A percentile compares a stretch with the other conserved stretches of the same genome.
phyloP scores from a whole-genome alignment of 2,888 invertebrate species.

The Dorcus hopei region DNA sequence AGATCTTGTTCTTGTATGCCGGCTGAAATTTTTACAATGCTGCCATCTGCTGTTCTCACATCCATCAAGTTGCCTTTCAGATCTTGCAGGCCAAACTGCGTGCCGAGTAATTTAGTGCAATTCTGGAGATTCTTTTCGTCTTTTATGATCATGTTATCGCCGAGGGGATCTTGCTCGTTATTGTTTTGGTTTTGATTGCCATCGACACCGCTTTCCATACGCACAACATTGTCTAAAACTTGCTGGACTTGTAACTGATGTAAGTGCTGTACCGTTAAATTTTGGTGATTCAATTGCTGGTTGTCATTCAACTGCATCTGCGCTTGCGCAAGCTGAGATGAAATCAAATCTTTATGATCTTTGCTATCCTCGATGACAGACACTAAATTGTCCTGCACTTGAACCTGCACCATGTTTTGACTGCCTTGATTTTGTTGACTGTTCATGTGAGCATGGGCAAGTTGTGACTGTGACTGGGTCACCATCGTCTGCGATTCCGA shows the following conservation, averaged over 20 bases:
- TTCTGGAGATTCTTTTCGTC: constrained; percentile 59
- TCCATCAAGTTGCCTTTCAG: constrained; percentile 58
- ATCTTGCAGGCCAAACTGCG: constrained; percentile 46
- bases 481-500: constrained; percentile 28
- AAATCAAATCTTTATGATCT: constrained; percentile 44
- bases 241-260: constrained; percentile 58
- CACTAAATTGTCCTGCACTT: constrained; percentile 49
- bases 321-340: constrained; percentile 40
- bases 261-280: constrained; percentile 43
- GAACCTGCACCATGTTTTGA: constrained; percentile 48
- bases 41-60: constrained; percentile 65
- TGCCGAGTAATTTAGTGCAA: constrained; percentile 50
- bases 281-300: constrained; percentile 50
- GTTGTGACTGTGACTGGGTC: constrained; percentile 49
- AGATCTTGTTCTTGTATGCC: constrained; percentile 60
- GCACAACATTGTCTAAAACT: constrained; percentile 51
- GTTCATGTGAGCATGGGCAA: constrained; percentile 35
- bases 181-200: constrained; percentile 55
- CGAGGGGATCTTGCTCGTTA: constrained; percentile 52
- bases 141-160: constrained; percentile 45
- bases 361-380: constrained; percentile 48
- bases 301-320: constrained; percentile 53
- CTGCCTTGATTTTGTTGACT: constrained; percentile 36
- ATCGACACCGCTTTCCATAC: constrained; percentile 48
- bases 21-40: constrained; percentile 70